These are phyloP conservation scores for Triplophysa siluroides DNA, from an alignment of 2,113 vertebrate species.

Conservation along the genomic window DNA sequence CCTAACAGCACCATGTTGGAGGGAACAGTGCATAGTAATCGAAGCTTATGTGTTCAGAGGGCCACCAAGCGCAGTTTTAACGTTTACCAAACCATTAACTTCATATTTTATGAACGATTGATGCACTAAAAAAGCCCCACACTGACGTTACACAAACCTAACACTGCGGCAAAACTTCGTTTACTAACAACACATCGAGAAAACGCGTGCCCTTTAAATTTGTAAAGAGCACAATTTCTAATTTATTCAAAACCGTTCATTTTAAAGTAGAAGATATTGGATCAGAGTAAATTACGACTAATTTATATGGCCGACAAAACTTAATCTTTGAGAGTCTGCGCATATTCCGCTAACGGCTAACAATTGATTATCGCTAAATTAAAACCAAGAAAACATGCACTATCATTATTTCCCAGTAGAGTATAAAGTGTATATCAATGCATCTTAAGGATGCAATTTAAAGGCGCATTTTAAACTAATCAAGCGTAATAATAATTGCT, in stretches of 20 bases:
- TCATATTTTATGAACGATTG: background rate
- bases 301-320: background rate
- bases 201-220: background rate
- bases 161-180: background rate
- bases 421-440: no score
- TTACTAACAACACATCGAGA: background rate
- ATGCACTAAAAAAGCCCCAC: background rate
- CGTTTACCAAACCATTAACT: background rate
- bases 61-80: background rate
- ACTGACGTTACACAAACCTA: background rate
- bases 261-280: background rate
- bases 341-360: slow-evolving; percentile 13
- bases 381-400: background rate
- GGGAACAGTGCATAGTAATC: background rate
- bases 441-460: background rate
- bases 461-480: background rate
- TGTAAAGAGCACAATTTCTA: background rate
- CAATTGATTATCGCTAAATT: background rate
- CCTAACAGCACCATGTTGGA: background rate
- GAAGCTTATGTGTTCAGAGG: slow-evolving; percentile 21
- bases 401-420: background rate
- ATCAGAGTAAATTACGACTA: background rate
- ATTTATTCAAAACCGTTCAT: background rate
- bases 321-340: background rate
- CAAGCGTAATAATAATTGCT: background rate